Base-by-base conservation (phyloP, 2,113 vertebrate genomes). In the Microcebus murinus region DNA sequence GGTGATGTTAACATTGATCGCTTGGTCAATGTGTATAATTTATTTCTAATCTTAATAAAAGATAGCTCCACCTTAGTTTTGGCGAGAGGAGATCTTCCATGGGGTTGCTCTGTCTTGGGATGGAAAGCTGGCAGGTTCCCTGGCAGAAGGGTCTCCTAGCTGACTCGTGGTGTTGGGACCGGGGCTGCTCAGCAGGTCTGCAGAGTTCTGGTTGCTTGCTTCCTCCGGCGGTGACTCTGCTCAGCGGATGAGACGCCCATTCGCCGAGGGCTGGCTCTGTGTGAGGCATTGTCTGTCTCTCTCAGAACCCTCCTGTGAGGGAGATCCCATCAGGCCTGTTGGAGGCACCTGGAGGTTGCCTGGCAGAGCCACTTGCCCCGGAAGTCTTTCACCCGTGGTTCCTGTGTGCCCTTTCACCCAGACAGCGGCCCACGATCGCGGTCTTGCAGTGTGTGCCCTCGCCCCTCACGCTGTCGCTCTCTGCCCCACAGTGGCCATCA, bases 401-500 rank as follows among this genome's bases (percentile, higher is more conserved):
- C 70, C 63, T 6, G 6, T 18, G 29, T 55, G 63, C 42, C 61
- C 13, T 39, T 39, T 34, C 4, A 14, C 57, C 17, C 52, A 34
- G 1, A 42, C 27, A 23, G 1, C n/a, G 21, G 17, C 31, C 29
- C 11, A 2, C 6, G 42, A 52, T 31, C 42, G 17, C 25, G 11
- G 71, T 57, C 39, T 17, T 18, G 15, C 29, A 0, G 17, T 1
- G 0, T 2, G 6, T 4, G 20, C 39, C 12, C 0, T 0, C 0
- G 0, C 23, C 48, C 48, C 90, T 98, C 52, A 98, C 0, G 0
- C 8, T 86, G 65, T 80, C 18, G 57, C n/a, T 67, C 45, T 94
- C 45, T 74, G 50, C 82, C 95, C 85, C 52, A 15, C 98, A 99
- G 99, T 99, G 98, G 99, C 99, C 97, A 99, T 99, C 98, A 99